A percentile compares a stretch with the other conserved stretches of the same genome.
Evolutionary conservation across 2,888 invertebrate genomes (phyloP).

Genomic region (Agriotes lineatus): DNA sequence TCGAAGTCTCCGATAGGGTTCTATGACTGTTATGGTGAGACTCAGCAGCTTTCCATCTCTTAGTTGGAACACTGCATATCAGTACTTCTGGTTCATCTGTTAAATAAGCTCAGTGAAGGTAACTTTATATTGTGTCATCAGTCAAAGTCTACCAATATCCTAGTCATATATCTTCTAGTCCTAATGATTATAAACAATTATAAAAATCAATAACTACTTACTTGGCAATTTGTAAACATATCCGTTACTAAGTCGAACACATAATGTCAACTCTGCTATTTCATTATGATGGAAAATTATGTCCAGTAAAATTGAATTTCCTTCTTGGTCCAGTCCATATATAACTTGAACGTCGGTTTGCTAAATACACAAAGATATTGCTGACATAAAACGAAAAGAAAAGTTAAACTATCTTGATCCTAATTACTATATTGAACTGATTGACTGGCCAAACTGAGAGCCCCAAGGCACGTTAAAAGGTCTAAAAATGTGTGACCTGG

Average conservation of each 20-base stretch:
- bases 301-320: conserved; percentile 69
- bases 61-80: conserved; percentile 62
- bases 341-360: conserved; percentile 65
- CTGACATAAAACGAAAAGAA: too few species aligned
- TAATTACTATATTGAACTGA: too few species aligned
- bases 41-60: conserved; percentile 73
- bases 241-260: conserved; percentile 66
- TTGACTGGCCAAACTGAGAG: too few species aligned
- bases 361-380: conserved; percentile 59
- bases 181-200: neutral
- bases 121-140: too few species aligned
- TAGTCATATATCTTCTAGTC: too few species aligned
- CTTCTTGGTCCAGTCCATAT: conserved; percentile 70
- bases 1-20: conserved; percentile 73
- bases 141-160: too few species aligned
- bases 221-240: conserved; percentile 66
- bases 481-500: too few species aligned
- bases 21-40: conserved; percentile 73
- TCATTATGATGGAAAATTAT: conserved; percentile 69
- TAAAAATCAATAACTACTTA: conserved; percentile 32
- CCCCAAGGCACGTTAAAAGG: too few species aligned
- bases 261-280: conserved; percentile 70
- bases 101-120: neutral
- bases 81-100: conserved; percentile 71
- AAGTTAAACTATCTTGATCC: too few species aligned